These are phyloP conservation scores for Limosa lapponica DNA, from an alignment of 2,797 vertebrate genomes.

Conservation along the genomic window DNA sequence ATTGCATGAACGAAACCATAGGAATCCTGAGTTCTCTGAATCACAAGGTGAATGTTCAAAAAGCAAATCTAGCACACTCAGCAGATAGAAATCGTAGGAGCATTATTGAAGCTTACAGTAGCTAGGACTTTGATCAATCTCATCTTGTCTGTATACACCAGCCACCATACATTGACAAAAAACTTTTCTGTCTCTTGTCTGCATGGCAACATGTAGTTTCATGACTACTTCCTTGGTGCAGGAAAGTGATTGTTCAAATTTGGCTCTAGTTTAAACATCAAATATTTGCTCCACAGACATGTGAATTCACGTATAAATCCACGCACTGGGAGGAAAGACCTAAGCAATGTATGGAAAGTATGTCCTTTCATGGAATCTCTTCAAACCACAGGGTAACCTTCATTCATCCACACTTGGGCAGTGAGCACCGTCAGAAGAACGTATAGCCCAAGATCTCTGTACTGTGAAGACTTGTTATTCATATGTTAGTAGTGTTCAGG, in stretches of 20 bases:
- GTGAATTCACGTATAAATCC: neutral
- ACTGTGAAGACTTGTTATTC: neutral
- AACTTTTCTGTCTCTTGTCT: neutral
- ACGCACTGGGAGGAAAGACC: neutral
- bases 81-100: neutral
- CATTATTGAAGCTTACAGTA: neutral
- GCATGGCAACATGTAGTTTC: neutral
- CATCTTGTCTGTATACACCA: neutral
- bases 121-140: neutral
- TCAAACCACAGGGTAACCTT: neutral
- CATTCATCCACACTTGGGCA: neutral
- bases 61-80: accelerated
- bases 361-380: neutral
- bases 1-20: neutral
- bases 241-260: accelerated
- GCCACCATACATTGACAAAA: neutral
- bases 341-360: neutral
- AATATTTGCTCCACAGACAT: neutral
- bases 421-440: neutral
- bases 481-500: neutral
- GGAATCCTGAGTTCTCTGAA: neutral
- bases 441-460: neutral
- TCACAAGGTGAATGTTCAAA: neutral
- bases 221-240: accelerated
- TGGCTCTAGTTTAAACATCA: neutral